Base-by-base conservation (phyloP, 2,113 vertebrate species). In the Labeo rohita region DNA sequence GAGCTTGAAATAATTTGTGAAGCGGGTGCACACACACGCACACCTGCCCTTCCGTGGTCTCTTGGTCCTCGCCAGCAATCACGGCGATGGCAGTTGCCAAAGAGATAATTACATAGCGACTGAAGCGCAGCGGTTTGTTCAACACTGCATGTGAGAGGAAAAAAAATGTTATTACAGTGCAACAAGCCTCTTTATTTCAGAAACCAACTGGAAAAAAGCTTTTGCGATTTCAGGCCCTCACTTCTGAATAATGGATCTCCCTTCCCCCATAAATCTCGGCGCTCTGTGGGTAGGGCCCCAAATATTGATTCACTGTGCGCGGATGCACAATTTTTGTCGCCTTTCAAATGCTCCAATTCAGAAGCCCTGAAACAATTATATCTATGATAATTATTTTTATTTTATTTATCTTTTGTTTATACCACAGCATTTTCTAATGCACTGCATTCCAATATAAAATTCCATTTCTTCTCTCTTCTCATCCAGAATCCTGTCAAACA, bases 181-280 rank as follows among this genome's bases (percentile, higher is more conserved):
- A 96, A 95, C 95, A 95, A 96, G 96, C 95, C 96, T 96, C 94
- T 93, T 95, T 96, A 96, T 95, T 95, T 95, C 93, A 89, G 94
- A 92, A 89, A 94, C 95, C 97, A 97, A 96, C 96, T 96, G 95
- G 95, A 96, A 96, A 95, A 90, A 21, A 3, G 5, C 8, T 11
- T n/a, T 96, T 94, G 93, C 94, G 94, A 95, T 97, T 96, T 96
- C 91, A 92, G 91, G 89, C 91, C 79, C 93, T 91, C 92, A 92
- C 68, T 75, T 47, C 93, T 97, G 96, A 97, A 96, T 97, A 97
- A 98, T 97, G 94, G 94, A 97, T 97, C 90, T 91, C 86, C 6
- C 50, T 75, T 86, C 81, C 80, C 87, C 86, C 78, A 86, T 86
- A 85, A 84, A 5, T 16, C 59, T 73, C 12, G n/a, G 54, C 56